phyloP scores from a whole-genome alignment of 1,140 invertebrate genomes.

The Brachionus sp. region DNA sequence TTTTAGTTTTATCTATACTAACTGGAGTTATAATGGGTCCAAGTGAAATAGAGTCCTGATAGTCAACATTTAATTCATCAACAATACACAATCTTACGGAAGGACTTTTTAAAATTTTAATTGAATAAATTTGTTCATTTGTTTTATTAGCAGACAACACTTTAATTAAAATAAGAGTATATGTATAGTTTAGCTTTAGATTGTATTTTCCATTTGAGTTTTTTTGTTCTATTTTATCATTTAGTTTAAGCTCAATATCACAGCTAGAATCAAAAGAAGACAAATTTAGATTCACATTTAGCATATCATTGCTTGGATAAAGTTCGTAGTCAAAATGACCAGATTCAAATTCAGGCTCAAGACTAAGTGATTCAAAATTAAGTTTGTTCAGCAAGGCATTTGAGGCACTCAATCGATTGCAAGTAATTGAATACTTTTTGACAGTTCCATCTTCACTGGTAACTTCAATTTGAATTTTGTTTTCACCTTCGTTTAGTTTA shows the following conservation, averaged over 20 bases:
- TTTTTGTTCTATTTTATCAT: background rate
- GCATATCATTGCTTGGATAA: background rate
- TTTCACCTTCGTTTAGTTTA: constrained; percentile 18
- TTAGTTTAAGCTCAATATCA: background rate
- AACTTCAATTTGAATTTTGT: constrained; percentile 44
- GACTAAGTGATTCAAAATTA: background rate
- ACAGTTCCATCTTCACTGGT: constrained; percentile 40
- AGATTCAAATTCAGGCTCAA: constrained; percentile 8
- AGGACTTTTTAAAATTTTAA: background rate
- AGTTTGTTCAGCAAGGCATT: background rate
- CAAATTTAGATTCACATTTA: background rate
- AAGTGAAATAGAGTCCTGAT: background rate
- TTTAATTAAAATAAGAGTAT: background rate
- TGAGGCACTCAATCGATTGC: constrained; percentile 2
- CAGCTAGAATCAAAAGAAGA: background rate
- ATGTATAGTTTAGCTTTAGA: background rate
- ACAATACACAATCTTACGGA: background rate
- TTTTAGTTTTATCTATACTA: background rate
- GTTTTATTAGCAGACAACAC: background rate
- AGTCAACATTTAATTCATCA: background rate
- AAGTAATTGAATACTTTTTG: constrained; percentile 22
- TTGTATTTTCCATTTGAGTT: background rate
- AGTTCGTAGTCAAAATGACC: background rate
- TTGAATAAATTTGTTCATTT: constrained; percentile 4
- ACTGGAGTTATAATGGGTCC: background rate